Conservation (phyloP, 2,888 invertebrate genomes). For the Cosmopolites sordidus region DNA sequence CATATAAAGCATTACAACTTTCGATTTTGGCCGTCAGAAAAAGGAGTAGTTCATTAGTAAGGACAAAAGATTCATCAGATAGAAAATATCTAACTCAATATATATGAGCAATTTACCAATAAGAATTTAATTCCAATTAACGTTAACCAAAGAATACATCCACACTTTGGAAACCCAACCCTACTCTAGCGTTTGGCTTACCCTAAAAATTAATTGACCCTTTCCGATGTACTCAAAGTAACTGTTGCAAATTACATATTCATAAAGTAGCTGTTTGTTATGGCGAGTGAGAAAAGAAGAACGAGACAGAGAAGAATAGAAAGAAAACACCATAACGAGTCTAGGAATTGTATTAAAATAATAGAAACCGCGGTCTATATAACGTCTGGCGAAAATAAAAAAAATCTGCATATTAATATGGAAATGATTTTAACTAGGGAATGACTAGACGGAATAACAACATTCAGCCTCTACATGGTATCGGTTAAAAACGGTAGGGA, state of each 20-base stretch:
- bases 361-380: slow-evolving; percentile 9
- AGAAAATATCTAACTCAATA: no score
- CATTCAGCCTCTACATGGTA: background rate
- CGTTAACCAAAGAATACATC: no score
- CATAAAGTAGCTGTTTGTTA: slow-evolving; percentile 29
- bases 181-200: background rate
- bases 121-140: no score
- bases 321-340: slow-evolving; percentile 17
- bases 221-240: slow-evolving; percentile 25
- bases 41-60: no score
- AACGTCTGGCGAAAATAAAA: slow-evolving; percentile 15
- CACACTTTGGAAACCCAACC: background rate
- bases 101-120: no score
- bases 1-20: no score
- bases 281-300: background rate
- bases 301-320: slow-evolving; percentile 23
- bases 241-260: slow-evolving; percentile 35
- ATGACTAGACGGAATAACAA: slow-evolving; percentile 20
- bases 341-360: slow-evolving; percentile 22
- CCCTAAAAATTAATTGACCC: slow-evolving; percentile 34
- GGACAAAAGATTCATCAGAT: no score
- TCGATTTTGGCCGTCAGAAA: no score
- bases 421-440: slow-evolving; percentile 32
- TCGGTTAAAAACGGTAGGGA: slow-evolving; percentile 21
- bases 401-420: slow-evolving; percentile 37